A percentile compares a stretch with the other conserved stretches of the same genome.
These are phyloP conservation scores for Papilio polyxenes DNA, from an alignment of 1,140 invertebrate species.

Conservation along the genomic window DNA sequence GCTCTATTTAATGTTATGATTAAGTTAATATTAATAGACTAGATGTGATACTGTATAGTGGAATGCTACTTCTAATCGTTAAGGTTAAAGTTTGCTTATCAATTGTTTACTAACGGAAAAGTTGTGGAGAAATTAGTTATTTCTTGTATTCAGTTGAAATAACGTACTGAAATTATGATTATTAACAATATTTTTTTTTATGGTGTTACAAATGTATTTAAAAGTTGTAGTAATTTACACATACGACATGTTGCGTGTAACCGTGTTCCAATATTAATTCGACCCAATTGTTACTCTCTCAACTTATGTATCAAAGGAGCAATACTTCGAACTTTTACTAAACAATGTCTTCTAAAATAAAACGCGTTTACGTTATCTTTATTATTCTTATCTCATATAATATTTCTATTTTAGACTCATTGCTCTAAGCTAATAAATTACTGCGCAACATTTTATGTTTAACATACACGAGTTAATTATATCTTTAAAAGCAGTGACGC, in stretches of 20 bases:
- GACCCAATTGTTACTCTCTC: too few relatives aligned
- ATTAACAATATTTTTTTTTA: too few relatives aligned
- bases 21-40: background rate
- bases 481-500: background rate
- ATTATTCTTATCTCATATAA: conserved; percentile 9
- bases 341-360: background rate
- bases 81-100: conserved; percentile 26
- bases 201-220: too few relatives aligned
- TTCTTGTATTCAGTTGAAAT: background rate
- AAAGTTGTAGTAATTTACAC: too few relatives aligned
- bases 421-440: background rate
- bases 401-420: conserved; percentile 17
- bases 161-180: too few relatives aligned
- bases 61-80: conserved; percentile 1
- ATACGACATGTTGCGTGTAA: too few relatives aligned
- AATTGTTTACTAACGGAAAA: conserved; percentile 11
- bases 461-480: background rate
- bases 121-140: background rate
- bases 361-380: background rate
- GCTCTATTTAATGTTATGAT: background rate
- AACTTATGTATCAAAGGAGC: too few relatives aligned
- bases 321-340: background rate
- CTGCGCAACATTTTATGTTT: background rate
- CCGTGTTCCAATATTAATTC: too few relatives aligned
- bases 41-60: background rate